These are phyloP conservation scores for Lota lota DNA, from an alignment of 2,113 vertebrate species.

Conservation along the genomic window DNA sequence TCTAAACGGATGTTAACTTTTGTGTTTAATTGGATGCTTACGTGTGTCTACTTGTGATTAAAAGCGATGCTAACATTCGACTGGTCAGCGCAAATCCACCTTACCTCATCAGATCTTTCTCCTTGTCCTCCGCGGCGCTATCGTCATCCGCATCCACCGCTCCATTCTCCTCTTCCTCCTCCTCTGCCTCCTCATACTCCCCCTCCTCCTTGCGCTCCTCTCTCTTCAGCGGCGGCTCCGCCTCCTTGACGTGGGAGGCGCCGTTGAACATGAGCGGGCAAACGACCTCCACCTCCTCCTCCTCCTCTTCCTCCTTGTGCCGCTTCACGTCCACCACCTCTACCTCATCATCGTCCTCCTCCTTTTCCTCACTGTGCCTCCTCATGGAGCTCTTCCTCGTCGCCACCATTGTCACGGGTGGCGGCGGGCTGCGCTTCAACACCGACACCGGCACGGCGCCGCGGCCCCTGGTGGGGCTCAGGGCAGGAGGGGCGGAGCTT, in stretches of 20 bases:
- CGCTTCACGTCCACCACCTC: constrained; percentile 56
- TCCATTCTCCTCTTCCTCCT: constrained; percentile 53
- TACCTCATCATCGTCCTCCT: constrained; percentile 57
- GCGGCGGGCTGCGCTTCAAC: constrained; percentile 71
- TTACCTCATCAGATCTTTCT: constrained; percentile 69
- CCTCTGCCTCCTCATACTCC: constrained; percentile 43
- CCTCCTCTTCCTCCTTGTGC: constrained; percentile 61
- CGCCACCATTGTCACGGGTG: constrained; percentile 42
- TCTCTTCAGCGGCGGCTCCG: constrained; percentile 44
- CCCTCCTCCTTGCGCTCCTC: constrained; percentile 49
- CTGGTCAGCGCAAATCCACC: no score
- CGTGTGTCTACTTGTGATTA: no score
- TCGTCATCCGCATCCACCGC: constrained; percentile 65
- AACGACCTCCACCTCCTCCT: constrained; percentile 44
- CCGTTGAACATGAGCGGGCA: constrained; percentile 46
- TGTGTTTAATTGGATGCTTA: no score
- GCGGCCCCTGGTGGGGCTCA: constrained; percentile 60
- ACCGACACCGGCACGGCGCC: constrained; percentile 66
- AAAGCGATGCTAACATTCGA: no score
- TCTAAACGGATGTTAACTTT: no score
- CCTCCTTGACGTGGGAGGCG: constrained; percentile 46
- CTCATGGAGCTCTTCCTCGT: constrained; percentile 52
- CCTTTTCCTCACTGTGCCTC: constrained; percentile 57
- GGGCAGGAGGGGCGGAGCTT: constrained; percentile 40
- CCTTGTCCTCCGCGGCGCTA: constrained; percentile 73